A percentile compares a stretch with the other conserved stretches of the same genome.
These are phyloP conservation scores for Aptenodytes forsteri DNA, from an alignment of 2,113 vertebrate species.

Conservation along the genomic window DNA sequence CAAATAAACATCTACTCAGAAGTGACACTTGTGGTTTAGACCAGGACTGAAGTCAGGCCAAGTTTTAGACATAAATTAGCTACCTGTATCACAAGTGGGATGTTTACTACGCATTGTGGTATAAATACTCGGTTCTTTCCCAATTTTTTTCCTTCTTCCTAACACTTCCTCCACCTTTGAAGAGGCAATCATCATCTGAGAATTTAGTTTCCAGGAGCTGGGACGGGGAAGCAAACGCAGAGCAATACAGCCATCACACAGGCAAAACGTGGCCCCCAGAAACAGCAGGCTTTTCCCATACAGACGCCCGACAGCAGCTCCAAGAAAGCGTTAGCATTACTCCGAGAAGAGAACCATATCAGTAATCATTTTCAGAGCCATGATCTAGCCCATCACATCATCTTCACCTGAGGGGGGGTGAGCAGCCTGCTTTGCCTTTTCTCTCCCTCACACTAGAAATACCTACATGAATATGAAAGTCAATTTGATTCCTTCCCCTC, in stretches of 20 bases:
- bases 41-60: neutral
- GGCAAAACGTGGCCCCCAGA: neutral
- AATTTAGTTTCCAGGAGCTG: neutral
- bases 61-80: neutral
- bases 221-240: neutral
- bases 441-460: neutral
- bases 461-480: neutral
- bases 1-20: neutral
- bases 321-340: neutral
- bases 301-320: neutral
- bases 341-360: neutral
- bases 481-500: neutral
- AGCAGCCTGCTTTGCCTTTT: neutral
- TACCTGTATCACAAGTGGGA: slow-evolving; percentile 10
- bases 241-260: neutral
- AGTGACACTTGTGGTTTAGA: neutral
- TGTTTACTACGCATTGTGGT: neutral
- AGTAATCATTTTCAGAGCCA: neutral
- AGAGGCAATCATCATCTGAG: neutral
- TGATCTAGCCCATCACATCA: neutral
- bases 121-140: neutral
- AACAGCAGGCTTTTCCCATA: neutral
- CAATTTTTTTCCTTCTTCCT: neutral
- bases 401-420: neutral
- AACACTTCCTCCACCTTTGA: neutral